Conservation (phyloP, 2,888 invertebrate species). For the Mantis religiosa region DNA sequence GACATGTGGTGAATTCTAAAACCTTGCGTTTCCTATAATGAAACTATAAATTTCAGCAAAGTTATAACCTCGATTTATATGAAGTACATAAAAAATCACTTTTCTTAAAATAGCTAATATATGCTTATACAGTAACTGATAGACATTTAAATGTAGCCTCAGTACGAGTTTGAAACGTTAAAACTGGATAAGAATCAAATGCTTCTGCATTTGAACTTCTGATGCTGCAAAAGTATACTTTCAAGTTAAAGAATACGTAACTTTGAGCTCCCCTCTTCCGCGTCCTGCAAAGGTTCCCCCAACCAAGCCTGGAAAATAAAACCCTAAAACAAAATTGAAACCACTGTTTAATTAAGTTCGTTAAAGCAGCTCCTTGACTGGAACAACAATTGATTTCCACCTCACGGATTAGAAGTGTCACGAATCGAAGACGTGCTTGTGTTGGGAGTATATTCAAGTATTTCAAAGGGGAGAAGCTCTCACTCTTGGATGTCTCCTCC, state of each 20-base stretch:
- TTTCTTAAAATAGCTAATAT: no score
- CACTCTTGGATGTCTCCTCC: no score
- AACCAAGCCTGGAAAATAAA: neutral
- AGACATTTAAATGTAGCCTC: no score
- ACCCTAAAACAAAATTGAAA: neutral
- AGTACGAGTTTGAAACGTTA: no score
- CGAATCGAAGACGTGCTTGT: neutral
- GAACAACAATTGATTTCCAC: neutral
- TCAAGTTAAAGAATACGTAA: neutral
- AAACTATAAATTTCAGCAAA: no score
- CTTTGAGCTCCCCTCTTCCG: neutral
- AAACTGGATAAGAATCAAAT: no score
- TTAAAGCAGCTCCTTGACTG: neutral
- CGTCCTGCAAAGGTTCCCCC: neutral
- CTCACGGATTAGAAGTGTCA: neutral
- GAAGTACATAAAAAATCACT: no score
- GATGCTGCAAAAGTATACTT: neutral
- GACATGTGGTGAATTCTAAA: no score
- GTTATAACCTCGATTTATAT: no score
- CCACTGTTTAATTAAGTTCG: neutral
- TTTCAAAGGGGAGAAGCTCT: neutral
- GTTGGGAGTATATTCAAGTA: neutral
- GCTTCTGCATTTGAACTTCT: no score
- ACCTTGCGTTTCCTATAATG: no score
- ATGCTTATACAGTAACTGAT: no score